Conservation (phyloP, 2,113 vertebrate species). For the Sander lucioperca region DNA sequence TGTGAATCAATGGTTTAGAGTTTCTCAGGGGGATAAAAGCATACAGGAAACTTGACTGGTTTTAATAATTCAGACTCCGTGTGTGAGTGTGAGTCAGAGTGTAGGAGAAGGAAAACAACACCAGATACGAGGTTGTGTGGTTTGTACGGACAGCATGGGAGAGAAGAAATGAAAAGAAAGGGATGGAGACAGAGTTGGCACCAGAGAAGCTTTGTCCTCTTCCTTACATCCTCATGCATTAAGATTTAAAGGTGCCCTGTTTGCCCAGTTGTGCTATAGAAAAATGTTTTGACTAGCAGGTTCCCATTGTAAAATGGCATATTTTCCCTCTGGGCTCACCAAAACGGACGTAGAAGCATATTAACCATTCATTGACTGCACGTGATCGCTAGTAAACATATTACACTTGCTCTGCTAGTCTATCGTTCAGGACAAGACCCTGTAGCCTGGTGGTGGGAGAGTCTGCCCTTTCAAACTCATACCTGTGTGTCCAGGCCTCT, state of each 20-base stretch:
- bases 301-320: no score
- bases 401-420: no score
- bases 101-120: constrained; percentile 18
- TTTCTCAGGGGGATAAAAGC: constrained; percentile 9
- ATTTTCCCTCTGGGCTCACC: no score
- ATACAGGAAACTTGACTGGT: neutral
- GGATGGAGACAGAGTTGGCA: neutral
- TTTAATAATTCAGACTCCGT: constrained; percentile 54
- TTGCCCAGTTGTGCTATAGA: no score
- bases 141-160: neutral
- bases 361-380: no score
- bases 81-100: constrained; percentile 6
- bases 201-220: constrained; percentile 3
- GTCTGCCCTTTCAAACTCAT: no score
- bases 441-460: no score
- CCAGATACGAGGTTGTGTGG: neutral
- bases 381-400: no score
- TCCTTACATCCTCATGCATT: neutral
- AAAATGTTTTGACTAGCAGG: neutral
- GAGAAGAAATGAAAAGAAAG: neutral
- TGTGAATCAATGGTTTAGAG: constrained; percentile 23
- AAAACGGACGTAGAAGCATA: no score
- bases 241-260: neutral
- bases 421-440: no score
- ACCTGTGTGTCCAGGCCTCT: no score